Evolutionary conservation across 2,797 vertebrate species (phyloP), one percentile per base, ranked within the genome.

Genomic region (Notolabrus celidotus): DNA sequence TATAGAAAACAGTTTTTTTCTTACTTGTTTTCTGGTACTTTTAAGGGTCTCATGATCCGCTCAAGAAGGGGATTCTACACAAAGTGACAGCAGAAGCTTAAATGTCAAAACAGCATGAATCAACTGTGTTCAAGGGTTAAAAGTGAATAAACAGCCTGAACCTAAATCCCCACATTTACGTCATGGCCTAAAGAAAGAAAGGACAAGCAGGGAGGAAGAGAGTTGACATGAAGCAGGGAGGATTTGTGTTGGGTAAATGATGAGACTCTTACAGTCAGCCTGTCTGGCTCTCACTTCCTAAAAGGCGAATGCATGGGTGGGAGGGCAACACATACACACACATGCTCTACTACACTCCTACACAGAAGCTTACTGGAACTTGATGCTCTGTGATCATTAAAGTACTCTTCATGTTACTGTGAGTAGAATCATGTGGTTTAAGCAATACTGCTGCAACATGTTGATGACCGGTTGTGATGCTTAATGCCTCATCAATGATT

Each of bases 241-340:
- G 56, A 61, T 47, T 50, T 59, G 54, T 43, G 34, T 5, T n/a
- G 50, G 0, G 6, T 67, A 22, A 76, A 43, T 55, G 58, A 54
- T 52, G 52, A 56, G 33, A 15, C 25, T 23, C 10, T 50, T 6
- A 27, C 27, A 58, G 63, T 74, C 73, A 53, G 15, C 29, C 36
- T 2, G 47, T 67, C 64, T 74, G 53, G 61, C 16, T 85, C 42
- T 89, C 84, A 90, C 78, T 90, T 90, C 89, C 86, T 65, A 52
- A 62, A 77, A 85, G 27, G 51, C 43, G n/a, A n/a, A 64, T 41
- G 31, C 29, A 72, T 41, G 14, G 23, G n/a, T n/a, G 14, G 19
- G 22, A 43, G 33, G 34, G 34, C 66, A 41, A 49, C 52, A 51
- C n/a, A 39, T 19, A 57, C 8, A 52, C 38, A 54, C 43, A 69